phyloP scores from a whole-genome alignment of 2,888 invertebrate species.

The Aporophyla nigra region DNA sequence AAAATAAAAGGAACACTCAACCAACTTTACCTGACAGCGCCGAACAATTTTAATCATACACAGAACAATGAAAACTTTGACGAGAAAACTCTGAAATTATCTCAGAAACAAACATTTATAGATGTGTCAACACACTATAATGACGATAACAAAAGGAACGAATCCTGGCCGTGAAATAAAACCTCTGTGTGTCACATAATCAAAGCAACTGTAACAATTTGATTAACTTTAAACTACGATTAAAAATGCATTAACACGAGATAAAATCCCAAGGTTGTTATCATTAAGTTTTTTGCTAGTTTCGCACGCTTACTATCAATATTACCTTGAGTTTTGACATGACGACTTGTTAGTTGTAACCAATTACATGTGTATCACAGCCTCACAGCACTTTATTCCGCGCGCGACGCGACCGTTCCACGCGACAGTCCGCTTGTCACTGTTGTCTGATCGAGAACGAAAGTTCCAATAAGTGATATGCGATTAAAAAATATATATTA shows the following conservation, averaged over 20 bases:
- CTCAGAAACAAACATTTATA: constrained; percentile 11
- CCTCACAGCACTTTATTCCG: constrained; percentile 65
- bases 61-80: constrained; percentile 13
- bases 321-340: constrained; percentile 87
- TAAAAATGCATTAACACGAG: constrained; percentile 61
- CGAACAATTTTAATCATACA: constrained; percentile 22
- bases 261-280: constrained; percentile 58
- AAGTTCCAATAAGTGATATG: constrained; percentile 62
- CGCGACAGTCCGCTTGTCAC: constrained; percentile 61
- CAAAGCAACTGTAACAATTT: constrained; percentile 45
- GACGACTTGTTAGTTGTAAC: constrained; percentile 68
- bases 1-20: constrained; percentile 22
- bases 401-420: constrained; percentile 62
- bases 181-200: constrained; percentile 53
- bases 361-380: constrained; percentile 69
- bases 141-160: constrained; percentile 37
- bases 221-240: constrained; percentile 55
- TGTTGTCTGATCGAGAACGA: constrained; percentile 63
- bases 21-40: constrained; percentile 36
- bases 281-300: constrained; percentile 62
- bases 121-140: constrained; percentile 23
- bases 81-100: constrained; percentile 12
- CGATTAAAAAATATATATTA: constrained; percentile 49
- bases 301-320: constrained; percentile 70
- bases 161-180: constrained; percentile 46